Conservation (phyloP, 2,113 vertebrate species). For the Rattus rattus region DNA sequence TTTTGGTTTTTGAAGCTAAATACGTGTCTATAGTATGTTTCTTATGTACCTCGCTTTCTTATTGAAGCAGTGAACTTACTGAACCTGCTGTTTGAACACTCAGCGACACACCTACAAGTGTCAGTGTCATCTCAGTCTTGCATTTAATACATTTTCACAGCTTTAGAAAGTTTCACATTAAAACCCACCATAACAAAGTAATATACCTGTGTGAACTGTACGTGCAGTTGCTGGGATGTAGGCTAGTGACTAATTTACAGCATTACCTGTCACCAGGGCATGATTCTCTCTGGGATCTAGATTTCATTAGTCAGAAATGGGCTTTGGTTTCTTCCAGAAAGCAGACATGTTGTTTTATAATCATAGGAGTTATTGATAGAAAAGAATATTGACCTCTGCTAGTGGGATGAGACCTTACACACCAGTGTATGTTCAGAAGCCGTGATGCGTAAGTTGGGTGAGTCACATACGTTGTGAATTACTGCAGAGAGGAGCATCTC, state of each 20-base stretch:
- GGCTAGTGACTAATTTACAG: not conserved
- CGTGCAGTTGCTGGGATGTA: not conserved
- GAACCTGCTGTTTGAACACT: conserved; percentile 31
- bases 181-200: not conserved
- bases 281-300: conserved; percentile 29
- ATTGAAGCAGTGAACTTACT: not conserved
- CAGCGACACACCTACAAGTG: not conserved
- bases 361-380: not conserved
- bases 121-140: conserved; percentile 27
- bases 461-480: not conserved
- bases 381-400: not conserved
- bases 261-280: not conserved
- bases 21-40: not conserved
- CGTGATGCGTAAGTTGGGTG: not conserved
- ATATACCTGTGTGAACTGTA: not conserved
- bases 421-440: not conserved
- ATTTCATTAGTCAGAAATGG: not conserved
- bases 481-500: not conserved
- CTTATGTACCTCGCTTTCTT: conserved; percentile 25
- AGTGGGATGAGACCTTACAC: not conserved
- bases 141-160: not conserved
- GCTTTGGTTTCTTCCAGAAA: conserved; percentile 17
- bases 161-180: conserved; percentile 37
- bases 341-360: not conserved
- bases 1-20: not conserved